phyloP scores from a whole-genome alignment of 2,797 vertebrate species.

The Rhinogobio ventralis region DNA sequence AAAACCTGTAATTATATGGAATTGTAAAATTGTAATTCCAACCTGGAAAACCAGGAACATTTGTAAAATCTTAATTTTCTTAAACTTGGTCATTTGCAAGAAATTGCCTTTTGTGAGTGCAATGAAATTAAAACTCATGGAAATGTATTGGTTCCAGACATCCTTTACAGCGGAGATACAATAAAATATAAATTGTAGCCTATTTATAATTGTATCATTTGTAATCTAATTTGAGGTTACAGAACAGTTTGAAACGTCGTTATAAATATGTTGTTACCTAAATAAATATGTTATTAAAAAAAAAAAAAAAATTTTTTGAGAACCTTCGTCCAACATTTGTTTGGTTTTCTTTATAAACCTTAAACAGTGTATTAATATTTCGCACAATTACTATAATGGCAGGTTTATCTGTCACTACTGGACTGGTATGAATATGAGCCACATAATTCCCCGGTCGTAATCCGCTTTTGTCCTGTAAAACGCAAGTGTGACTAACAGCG shows the following conservation, averaged over 20 bases:
- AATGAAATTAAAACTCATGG: neutral
- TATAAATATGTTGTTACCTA: too few species aligned
- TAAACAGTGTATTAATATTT: neutral
- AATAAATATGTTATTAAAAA: too few species aligned
- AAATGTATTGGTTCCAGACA: too few species aligned
- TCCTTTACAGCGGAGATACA: neutral
- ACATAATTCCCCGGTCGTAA: constrained; percentile 13
- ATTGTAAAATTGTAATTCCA: neutral
- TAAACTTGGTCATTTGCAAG: neutral
- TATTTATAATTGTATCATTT: too few species aligned
- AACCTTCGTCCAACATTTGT: too few species aligned
- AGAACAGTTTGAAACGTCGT: too few species aligned
- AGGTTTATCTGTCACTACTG: neutral
- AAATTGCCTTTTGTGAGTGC: neutral
- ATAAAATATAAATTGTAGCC: neutral
- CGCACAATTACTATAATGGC: neutral
- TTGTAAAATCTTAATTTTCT: too few species aligned
- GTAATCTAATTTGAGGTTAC: too few species aligned
- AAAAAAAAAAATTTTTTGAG: too few species aligned
- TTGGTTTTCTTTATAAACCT: neutral
- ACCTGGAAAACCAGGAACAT: neutral
- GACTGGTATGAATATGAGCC: neutral
- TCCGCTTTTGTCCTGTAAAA: neutral
- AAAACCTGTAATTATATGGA: too few species aligned
- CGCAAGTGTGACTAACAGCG: neutral